These are phyloP conservation scores for Danionella cerebrum DNA, from an alignment of 2,113 vertebrate genomes.

Conservation along the genomic window DNA sequence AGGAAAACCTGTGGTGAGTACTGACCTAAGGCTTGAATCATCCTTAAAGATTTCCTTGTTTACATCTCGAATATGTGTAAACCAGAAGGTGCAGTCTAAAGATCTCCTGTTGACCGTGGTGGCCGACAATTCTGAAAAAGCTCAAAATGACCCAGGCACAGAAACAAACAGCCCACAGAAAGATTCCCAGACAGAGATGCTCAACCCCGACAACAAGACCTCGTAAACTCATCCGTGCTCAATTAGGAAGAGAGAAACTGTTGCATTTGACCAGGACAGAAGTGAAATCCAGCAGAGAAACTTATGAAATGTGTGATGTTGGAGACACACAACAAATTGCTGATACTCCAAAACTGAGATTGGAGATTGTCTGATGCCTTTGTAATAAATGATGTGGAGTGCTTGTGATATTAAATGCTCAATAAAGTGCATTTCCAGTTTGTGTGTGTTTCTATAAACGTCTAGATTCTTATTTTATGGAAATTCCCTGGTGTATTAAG, in stretches of 20 bases:
- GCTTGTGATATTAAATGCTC: too few relatives aligned
- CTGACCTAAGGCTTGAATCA: neutral
- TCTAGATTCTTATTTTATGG: too few relatives aligned
- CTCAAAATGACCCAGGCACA: neutral
- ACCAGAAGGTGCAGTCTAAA: conserved; percentile 48
- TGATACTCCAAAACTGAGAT: too few relatives aligned
- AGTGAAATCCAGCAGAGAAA: too few relatives aligned
- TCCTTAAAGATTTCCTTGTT: neutral
- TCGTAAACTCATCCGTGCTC: neutral
- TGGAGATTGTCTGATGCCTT: too few relatives aligned
- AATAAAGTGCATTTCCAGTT: too few relatives aligned
- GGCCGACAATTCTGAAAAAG: conserved; percentile 48
- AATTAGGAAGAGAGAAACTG: neutral
- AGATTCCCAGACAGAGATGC: neutral
- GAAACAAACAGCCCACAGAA: conserved; percentile 19
- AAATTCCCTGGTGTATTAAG: too few relatives aligned
- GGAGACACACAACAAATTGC: too few relatives aligned
- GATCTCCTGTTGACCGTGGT: conserved; percentile 36
- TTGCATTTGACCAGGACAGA: too few relatives aligned
- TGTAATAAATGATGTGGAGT: too few relatives aligned
- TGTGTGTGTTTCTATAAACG: too few relatives aligned
- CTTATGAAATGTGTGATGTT: too few relatives aligned
- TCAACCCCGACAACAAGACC: conserved; percentile 15
- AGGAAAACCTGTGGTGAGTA: conserved; percentile 66
- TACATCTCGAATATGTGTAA: neutral